A percentile compares a stretch with the other conserved stretches of the same genome.
phyloP scores from a whole-genome alignment of 2,113 vertebrate species.

The Turnix velox region DNA sequence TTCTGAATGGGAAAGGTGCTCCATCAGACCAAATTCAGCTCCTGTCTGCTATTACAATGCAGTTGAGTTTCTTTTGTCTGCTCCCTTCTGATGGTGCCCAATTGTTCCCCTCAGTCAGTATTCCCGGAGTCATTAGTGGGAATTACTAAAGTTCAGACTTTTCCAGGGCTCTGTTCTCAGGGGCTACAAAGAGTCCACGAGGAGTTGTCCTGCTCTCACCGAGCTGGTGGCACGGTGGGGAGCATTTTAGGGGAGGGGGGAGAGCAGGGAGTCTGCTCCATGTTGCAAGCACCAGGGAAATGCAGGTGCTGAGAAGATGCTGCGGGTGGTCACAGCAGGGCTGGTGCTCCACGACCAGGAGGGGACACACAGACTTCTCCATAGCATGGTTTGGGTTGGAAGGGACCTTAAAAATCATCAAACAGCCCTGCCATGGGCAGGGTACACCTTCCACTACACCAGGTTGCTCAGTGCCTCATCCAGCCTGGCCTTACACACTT shows the following conservation, averaged over 20 bases:
- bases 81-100: not conserved
- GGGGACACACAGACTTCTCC: not conserved
- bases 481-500: too few species aligned
- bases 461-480: too few species aligned
- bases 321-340: not conserved
- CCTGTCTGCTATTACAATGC: constrained; percentile 21
- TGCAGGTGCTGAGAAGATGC: not conserved
- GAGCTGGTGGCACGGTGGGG: not conserved
- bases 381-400: too few species aligned
- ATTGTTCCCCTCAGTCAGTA: constrained; percentile 31
- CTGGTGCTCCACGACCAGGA: not conserved
- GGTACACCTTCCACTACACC: too few species aligned
- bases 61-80: not conserved
- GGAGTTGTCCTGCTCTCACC: constrained; percentile 7
- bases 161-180: constrained; percentile 15
- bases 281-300: not conserved
- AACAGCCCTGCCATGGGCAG: too few species aligned
- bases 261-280: not conserved
- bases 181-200: not conserved
- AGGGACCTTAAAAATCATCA: too few species aligned
- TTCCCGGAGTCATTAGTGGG: constrained; percentile 17
- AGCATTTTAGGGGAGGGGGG: not conserved
- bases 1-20: constrained; percentile 26
- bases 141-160: constrained; percentile 46
- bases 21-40: constrained; percentile 16